Base-by-base conservation (phyloP, 2,888 invertebrate species). In the Drosophila vallismaia region DNA sequence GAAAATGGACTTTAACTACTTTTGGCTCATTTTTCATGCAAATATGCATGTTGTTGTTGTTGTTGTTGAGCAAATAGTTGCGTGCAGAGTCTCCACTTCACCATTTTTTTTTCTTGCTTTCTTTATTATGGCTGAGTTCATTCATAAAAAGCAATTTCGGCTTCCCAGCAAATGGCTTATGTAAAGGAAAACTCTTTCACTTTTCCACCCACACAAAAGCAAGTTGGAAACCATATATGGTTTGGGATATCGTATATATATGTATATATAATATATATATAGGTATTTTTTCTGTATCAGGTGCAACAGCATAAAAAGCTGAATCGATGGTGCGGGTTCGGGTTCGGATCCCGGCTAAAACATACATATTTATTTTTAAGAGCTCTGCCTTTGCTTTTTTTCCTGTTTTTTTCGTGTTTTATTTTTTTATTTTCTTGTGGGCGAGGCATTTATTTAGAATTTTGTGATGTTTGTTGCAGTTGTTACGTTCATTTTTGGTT, bases 381-480 rank as follows among this genome's bases (percentile, higher is more conserved):
- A 33, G 56, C 56, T 58, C 54, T 64, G 48, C 55, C 60, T 55
- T 68, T 24, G 26, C 10, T 24, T 8, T 28, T 29, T 33, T 40
- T 58, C 52, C 64, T 24, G 26, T 9, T 24, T 8, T 28, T 29
- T 33, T 40, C 28, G 26, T 31, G 31, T 50, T 40, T 36, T 38
- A 10, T 50, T 29, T 36, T n/a, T 68, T 38, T 67, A 68, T 69
- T 75, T 55, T 48, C 45, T 53, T 63, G 53, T 54, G 12, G 66
- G 59, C 75, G 52, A 71, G 66, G 76, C 72, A 75, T 83, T 88
- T 75, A 83, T 69, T 79, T 75, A 88, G 86, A 83, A 88, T 88
- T 70, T 87, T 66, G 62, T 49, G 53, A 55, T 57, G 60, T 57
- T 56, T 57, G 59, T 28, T 66, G 53, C 44, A 67, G 48, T 52